Evolutionary conservation across 2,888 invertebrate genomes (phyloP), one percentile per base, ranked within the genome.

Genomic region (Amphipoea oculea): DNA sequence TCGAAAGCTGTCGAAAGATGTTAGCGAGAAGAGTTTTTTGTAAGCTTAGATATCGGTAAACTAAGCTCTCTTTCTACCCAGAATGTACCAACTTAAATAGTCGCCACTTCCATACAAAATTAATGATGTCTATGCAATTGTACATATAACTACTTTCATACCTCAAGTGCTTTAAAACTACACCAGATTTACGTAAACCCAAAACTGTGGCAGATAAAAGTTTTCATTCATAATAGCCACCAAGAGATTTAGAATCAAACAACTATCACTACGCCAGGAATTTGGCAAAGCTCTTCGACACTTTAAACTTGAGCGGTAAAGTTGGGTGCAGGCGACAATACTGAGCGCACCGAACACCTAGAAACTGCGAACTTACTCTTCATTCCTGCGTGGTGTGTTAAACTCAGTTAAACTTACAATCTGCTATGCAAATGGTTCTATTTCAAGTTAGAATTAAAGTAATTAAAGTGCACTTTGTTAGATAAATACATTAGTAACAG

Each of bases 281-380:
- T 80, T 76, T 80, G 76, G 72, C 57, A 78, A 66, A 73, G 76
- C 70, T 66, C 73, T 63, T 45, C 65, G 73, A 68, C 78, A 82
- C 68, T 77, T 81, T 75, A 71, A 81, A 83, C 74, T 87, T 78
- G 45, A 66, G 66, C 60, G 57, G 75, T 60, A 62, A 75, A 87
- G 69, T 79, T 71, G 45, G 62, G 12, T 60, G 63, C 69, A 75
- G 42, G 63, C 76, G 76, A 69, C 79, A 76, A 48, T 48, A 73
- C 68, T 78, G 40, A 70, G 73, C 71, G 57, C 66, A 69, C 62
- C 7, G 85, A 81, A 71, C 74, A 79, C 72, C 73, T 76, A 72
- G 73, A 81, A 66, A 74, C 63, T 78, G 23, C n/a, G 68, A 86
- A 84, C 78, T 84, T 78, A 23, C 78, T 76, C 77, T 67, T 81